Conservation (phyloP, 1,140 invertebrate species). For the Papilio glaucus region DNA sequence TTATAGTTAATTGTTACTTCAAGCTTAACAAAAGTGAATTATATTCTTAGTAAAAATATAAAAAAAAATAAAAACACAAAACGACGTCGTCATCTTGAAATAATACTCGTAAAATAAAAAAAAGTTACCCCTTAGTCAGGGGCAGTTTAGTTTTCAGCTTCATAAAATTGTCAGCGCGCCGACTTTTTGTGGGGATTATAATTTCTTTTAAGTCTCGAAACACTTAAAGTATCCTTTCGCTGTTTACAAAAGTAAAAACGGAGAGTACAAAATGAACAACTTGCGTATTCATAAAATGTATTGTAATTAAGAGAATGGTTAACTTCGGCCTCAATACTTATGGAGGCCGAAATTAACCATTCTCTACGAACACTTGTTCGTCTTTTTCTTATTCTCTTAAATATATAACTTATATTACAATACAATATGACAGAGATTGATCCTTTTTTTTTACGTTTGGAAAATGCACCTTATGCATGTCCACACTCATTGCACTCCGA, state of each 20-base stretch:
- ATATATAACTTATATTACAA: too few relatives aligned
- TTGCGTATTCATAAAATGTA: too few relatives aligned
- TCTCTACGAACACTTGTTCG: too few relatives aligned
- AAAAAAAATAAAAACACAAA: background rate
- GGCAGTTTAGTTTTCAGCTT: constrained; percentile 24
- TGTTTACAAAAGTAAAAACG: background rate
- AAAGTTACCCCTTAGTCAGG: constrained; percentile 15
- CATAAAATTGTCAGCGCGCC: constrained; percentile 12
- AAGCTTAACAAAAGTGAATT: background rate
- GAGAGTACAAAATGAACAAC: background rate
- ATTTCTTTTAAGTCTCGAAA: constrained; percentile 14
- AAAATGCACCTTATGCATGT: too few relatives aligned
- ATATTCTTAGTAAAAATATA: background rate
- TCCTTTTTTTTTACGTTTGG: too few relatives aligned
- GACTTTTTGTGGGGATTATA: constrained; percentile 15
- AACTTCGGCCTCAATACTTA: too few relatives aligned
- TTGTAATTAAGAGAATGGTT: too few relatives aligned
- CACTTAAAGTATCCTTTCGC: constrained; percentile 11
- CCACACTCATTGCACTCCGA: too few relatives aligned
- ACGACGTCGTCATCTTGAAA: background rate
- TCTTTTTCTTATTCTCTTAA: too few relatives aligned
- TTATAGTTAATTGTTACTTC: background rate
- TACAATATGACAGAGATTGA: too few relatives aligned
- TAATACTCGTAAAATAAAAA: constrained; percentile 19
- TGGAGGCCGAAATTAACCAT: too few relatives aligned